A percentile compares a stretch with the other conserved stretches of the same genome.
phyloP scores from a whole-genome alignment of 2,888 invertebrate species.

The Eupithecia subfuscata region DNA sequence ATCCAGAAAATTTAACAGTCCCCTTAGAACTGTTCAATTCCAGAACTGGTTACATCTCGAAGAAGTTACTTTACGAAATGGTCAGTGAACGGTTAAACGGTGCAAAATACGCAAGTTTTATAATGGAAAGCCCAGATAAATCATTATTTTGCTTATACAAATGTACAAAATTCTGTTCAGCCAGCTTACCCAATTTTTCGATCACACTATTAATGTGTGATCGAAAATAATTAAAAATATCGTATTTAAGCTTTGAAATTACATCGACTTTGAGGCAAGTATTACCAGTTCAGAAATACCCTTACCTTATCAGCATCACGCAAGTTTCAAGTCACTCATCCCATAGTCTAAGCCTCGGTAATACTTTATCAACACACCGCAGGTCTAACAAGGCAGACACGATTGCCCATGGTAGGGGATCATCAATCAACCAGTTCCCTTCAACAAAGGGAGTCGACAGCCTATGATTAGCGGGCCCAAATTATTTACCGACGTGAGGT shows the following conservation, averaged over 20 bases:
- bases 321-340: neutral
- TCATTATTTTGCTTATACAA: neutral
- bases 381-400: constrained; percentile 39
- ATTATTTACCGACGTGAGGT: constrained; percentile 64
- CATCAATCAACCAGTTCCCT: constrained; percentile 73
- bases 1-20: too few species aligned
- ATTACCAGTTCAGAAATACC: neutral
- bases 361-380: constrained; percentile 31
- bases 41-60: neutral
- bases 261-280: neutral
- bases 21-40: too few species aligned
- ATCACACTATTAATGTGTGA: too few species aligned
- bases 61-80: neutral
- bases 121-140: neutral
- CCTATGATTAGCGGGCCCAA: constrained; percentile 73
- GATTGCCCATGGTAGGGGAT: constrained; percentile 63
- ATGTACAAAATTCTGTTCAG: neutral
- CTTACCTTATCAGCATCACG: neutral
- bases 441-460: constrained; percentile 64
- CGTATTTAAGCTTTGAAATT: too few species aligned
- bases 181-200: too few species aligned
- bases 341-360: neutral
- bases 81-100: neutral
- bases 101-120: neutral
- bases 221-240: too few species aligned